Evolutionary conservation across 1,140 invertebrate species (phyloP).

Genomic region (Eriocheir sinensis): DNA sequence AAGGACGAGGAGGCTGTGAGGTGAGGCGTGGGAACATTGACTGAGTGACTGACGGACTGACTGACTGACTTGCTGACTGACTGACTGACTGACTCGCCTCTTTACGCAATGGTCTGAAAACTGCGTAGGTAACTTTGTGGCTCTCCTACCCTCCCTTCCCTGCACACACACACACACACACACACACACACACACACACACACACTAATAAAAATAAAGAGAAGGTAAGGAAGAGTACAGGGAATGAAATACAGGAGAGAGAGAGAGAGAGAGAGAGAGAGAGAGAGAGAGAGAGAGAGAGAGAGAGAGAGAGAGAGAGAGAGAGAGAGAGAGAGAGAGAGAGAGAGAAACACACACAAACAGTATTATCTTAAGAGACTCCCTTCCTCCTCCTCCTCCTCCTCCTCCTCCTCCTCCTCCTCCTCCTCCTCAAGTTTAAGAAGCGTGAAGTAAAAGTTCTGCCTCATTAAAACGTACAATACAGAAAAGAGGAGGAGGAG

Average conservation of each 20-base stretch:
- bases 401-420: no score
- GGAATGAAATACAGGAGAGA: not conserved
- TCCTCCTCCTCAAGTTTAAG: not conserved
- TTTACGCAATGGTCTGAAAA: no score
- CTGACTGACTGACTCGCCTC: no score
- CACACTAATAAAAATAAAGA: not conserved
- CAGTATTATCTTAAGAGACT: not conserved
- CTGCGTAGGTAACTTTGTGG: no score
- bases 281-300: slow-evolving; percentile 4
- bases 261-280: not conserved
- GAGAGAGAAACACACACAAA: not conserved
- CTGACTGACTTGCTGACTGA: no score
- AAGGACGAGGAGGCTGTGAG: no score
- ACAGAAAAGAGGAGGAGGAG: not conserved
- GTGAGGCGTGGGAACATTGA: no score
- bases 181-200: no score
- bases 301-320: not conserved
- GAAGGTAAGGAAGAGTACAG: not conserved
- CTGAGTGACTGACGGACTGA: no score
- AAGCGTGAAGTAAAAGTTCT: no score
- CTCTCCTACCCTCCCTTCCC: no score
- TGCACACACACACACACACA: not conserved
- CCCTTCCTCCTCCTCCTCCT: no score
- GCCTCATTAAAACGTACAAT: not conserved
- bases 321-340: not conserved